Base-by-base conservation (phyloP, 2,888 invertebrate genomes). In the Lagria hirta region DNA sequence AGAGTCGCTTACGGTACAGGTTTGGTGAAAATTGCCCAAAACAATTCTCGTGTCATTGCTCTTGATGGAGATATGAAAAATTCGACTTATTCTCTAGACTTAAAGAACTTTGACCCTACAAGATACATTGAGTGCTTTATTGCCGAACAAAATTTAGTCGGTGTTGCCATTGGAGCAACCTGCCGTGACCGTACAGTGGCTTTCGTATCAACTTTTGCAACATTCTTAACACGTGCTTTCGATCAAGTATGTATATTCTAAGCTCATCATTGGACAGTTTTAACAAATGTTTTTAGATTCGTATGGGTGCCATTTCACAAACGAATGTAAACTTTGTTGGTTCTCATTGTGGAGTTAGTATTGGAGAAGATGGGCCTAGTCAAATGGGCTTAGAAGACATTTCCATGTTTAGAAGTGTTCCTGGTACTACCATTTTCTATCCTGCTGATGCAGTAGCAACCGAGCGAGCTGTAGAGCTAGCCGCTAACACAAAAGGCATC, bases 341-440 rank as follows among this genome's bases (percentile, higher is more conserved):
- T 1, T 98, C 98, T 0, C 99, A 99, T 75, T 95, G 93, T 72
- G 99, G 99, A 24, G 88, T 97, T 12, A 94, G 94, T 64, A 99
- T 99, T 73, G 99, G 97, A 17, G 97, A 97, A 75, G 98, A 98
- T 74, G 98, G 98, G 0, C 98, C 99, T 10, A 93, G 93, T 41
- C 99, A 99, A 76, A 99, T 99, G 99, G 99, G 94, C 3, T 79
- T 99, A n/a, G 99, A 99, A 75, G 99, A 99, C 72, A 71, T 99
- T 43, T 91, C 95, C 1, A 80, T 99, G 79, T 99, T 99, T 83
- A 81, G 98, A 23, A 73, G 89, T 3, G 81, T 99, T 52, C 94
- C 97, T 36, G 87, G 87, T 45, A 78, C 82, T 51, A 85, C 84
- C 1, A 76, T 88, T 4, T 88, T 88, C 73, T 88, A 88, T 62